Conservation (phyloP, 2,888 invertebrate species). For the Caenorhabditis plicata region DNA sequence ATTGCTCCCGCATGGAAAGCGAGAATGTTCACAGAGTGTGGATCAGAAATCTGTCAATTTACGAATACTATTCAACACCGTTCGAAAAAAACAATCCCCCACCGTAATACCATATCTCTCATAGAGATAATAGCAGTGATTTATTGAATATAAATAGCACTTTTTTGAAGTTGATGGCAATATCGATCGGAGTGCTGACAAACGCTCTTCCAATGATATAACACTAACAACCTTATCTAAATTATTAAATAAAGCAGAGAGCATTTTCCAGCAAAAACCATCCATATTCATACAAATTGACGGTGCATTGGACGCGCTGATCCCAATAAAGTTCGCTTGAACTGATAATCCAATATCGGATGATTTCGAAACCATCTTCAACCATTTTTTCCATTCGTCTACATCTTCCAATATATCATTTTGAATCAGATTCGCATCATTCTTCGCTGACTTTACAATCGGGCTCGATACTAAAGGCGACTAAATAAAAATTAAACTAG, state of each 20-base stretch:
- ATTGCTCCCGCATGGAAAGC: slow-evolving; percentile 14
- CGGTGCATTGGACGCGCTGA: slow-evolving; percentile 1
- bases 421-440: slow-evolving; percentile 4
- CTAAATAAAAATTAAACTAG: slow-evolving; percentile 5
- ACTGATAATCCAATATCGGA: slow-evolving; percentile 3
- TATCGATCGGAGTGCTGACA: no score
- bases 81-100: neutral
- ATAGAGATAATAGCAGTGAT: slow-evolving; percentile 4
- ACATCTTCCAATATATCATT: slow-evolving; percentile 11
- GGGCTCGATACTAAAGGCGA: slow-evolving; percentile 7
- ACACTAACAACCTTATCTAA: no score
- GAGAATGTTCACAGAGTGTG: slow-evolving; percentile 1
- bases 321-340: neutral
- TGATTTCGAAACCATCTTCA: neutral
- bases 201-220: no score
- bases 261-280: no score
- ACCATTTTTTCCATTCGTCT: slow-evolving; percentile 4
- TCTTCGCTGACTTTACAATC: slow-evolving; percentile 7
- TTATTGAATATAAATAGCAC: slow-evolving; percentile 4
- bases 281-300: no score
- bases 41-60: slow-evolving; percentile 6
- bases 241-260: no score
- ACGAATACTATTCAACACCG: no score
- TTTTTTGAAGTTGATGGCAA: no score
- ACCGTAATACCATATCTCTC: slow-evolving; percentile 10